These are phyloP conservation scores for Micrastur ruficollis DNA, from an alignment of 2,797 vertebrate genomes.

Conservation along the genomic window DNA sequence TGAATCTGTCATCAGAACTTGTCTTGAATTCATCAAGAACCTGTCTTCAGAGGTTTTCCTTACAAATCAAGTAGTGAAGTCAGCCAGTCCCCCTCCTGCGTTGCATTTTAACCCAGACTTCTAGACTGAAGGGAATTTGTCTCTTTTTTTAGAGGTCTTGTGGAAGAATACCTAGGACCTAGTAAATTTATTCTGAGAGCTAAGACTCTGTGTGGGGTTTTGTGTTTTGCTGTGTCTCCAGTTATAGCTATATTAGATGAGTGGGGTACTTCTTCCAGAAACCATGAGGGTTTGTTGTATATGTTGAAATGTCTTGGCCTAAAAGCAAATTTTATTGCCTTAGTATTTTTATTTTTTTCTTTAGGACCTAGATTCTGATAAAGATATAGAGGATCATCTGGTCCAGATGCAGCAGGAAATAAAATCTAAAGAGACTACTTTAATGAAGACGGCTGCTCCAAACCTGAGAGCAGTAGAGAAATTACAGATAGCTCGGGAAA, in stretches of 20 bases:
- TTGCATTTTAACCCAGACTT: not conserved
- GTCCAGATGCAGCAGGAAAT: slow-evolving; percentile 74
- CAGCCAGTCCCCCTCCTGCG: not conserved
- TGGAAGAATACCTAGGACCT: not conserved
- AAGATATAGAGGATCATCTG: slow-evolving; percentile 75
- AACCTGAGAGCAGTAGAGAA: slow-evolving; percentile 89
- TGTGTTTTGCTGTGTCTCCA: not conserved
- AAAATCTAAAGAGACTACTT: slow-evolving; percentile 69
- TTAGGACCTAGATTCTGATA: slow-evolving; percentile 75
- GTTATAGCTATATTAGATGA: not conserved
- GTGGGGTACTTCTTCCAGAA: not conserved
- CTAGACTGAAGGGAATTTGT: not conserved
- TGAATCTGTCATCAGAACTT: not conserved
- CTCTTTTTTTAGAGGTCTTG: not conserved
- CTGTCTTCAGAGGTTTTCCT: not conserved
- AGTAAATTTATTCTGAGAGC: not conserved
- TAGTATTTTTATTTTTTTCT: not conserved
- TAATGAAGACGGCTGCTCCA: slow-evolving; percentile 82
- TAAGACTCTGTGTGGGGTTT: not conserved
- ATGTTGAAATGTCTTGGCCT: not conserved
- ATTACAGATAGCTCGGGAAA: slow-evolving; percentile 79
- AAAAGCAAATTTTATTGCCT: not conserved
- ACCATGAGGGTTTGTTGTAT: not conserved
- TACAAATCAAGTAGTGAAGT: not conserved
- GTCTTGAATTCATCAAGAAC: not conserved